Evolutionary conservation across 2,888 invertebrate species (phyloP).

Genomic region (Drosophila merina): DNA sequence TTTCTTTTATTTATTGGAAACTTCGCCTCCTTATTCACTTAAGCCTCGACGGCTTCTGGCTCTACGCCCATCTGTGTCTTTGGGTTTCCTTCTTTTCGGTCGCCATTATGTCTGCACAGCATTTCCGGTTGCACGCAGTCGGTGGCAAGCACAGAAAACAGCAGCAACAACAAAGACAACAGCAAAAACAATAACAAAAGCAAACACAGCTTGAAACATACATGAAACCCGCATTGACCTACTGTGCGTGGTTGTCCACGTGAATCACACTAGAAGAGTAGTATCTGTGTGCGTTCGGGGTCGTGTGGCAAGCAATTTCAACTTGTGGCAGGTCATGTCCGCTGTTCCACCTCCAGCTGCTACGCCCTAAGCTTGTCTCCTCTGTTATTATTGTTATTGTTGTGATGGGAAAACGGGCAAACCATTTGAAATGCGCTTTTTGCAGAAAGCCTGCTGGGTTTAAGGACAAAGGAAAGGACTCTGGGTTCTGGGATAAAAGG

Average conservation of each 20-base stretch:
- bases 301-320: conserved; percentile 51
- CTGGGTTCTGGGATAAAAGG: neutral
- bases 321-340: conserved; percentile 63
- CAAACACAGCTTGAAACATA: neutral
- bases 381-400: conserved; percentile 5
- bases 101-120: conserved; percentile 55
- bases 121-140: conserved; percentile 50
- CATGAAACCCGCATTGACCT: conserved; percentile 45
- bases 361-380: conserved; percentile 22
- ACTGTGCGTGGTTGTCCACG: conserved; percentile 47
- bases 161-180: conserved; percentile 6
- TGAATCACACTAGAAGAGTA: conserved; percentile 19
- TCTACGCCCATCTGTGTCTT: conserved; percentile 17
- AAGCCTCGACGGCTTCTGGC: conserved; percentile 27
- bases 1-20: conserved; percentile 48
- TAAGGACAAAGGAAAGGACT: conserved; percentile 3
- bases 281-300: conserved; percentile 5
- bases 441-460: conserved; percentile 24
- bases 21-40: conserved; percentile 45
- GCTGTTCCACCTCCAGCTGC: conserved; percentile 20
- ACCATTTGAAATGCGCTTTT: conserved; percentile 34
- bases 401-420: conserved; percentile 25
- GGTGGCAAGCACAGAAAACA: conserved; percentile 20
- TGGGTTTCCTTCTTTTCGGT: conserved; percentile 30
- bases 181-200: conserved; percentile 22